Evolutionary conservation across 2,888 invertebrate genomes (phyloP).

Genomic region (Slavum lentiscoides): DNA sequence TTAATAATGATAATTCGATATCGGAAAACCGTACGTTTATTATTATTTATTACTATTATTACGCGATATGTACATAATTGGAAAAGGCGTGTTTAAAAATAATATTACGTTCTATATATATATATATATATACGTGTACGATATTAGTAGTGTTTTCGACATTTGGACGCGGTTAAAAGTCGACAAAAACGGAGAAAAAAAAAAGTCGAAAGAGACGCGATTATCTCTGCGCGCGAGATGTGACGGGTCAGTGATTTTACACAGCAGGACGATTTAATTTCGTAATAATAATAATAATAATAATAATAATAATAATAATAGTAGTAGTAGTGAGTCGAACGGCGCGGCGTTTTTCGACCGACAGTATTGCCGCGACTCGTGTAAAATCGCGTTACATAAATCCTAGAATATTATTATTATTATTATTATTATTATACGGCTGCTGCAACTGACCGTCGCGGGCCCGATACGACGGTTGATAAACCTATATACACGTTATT

Average conservation of each 20-base stretch:
- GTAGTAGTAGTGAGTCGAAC: too few species aligned
- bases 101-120: background rate
- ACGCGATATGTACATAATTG: too few species aligned
- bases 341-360: too few species aligned
- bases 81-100: background rate
- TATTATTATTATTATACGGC: background rate
- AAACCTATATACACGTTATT: background rate
- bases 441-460: background rate
- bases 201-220: too few species aligned
- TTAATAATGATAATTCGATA: background rate
- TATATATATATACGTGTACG: too few species aligned
- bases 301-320: too few species aligned
- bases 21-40: too few species aligned
- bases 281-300: constrained; percentile 10
- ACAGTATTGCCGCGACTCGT: too few species aligned
- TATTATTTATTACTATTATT: too few species aligned
- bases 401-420: too few species aligned
- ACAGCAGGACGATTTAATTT: constrained; percentile 31
- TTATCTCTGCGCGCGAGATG: background rate
- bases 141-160: constrained; percentile 19
- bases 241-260: constrained; percentile 46
- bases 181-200: constrained; percentile 13
- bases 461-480: background rate
- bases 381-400: too few species aligned
- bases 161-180: constrained; percentile 30